Base-by-base conservation (phyloP, 1,140 invertebrate genomes). In the Pseudoatta argentina region DNA sequence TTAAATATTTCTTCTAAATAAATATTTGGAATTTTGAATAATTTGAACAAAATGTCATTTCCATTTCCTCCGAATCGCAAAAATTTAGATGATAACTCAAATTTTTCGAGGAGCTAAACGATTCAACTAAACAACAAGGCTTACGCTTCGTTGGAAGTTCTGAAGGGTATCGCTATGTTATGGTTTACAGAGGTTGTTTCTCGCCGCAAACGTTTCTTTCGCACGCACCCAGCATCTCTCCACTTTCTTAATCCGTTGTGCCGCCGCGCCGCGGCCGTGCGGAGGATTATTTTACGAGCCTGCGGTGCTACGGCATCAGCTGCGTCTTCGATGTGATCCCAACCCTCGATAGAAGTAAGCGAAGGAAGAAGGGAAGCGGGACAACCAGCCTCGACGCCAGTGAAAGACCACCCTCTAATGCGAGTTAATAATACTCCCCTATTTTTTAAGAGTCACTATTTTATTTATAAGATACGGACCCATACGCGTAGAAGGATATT, bases 371-470 rank as follows among this genome's bases (percentile, higher is more conserved):
- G 30, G 53, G 59, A 34, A 59, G 81, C 21, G 76, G 48, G 57
- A 55, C 55, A 81, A 71, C 53, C 53, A 55, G 55, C 44, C 83
- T 67, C 66, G 75, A 53, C 16, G 63, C 30, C 71, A 64, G 53
- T 57, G 73, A 86, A 81, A 30, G 73, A 91, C 85, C 89, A 91
- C 87, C 88, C 92, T 92, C 92, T 94, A 93, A 93, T 93, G 91
- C 86, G 91, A 93, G 92, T 94, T 94, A 93, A 93, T 92, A 93
- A 92, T 92, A 93, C 92, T 91, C 93, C 92, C 92, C 92, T 91
- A 91, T 92, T 93, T 93, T 93, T 93, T 90, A 92, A 91, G 91
- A 89, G 78, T 89, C 89, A 82, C 91, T 93, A 92, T 91, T 92
- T 93, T 93, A 93, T 93, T 93, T 93, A 93, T 92, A 91, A 92